phyloP scores from a whole-genome alignment of 2,888 invertebrate genomes.

The Hipparchia semele region DNA sequence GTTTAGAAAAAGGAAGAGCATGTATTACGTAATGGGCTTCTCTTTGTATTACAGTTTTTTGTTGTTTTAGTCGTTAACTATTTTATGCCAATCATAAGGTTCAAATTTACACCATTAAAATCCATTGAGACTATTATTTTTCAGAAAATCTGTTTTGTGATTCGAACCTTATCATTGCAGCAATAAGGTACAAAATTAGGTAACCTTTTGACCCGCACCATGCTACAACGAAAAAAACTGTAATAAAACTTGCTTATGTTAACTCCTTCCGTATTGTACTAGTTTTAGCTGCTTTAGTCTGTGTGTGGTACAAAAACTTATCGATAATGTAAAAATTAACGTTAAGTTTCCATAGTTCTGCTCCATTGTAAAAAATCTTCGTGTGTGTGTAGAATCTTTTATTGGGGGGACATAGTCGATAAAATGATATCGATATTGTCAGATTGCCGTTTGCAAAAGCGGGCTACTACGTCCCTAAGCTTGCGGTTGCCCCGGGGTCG shows the following conservation, averaged over 20 bases:
- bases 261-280: background rate
- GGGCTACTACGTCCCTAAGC: constrained; percentile 72
- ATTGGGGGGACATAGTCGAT: constrained; percentile 33
- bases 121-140: too few species aligned
- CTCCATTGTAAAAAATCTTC: constrained; percentile 9
- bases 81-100: too few species aligned
- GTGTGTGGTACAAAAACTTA: constrained; percentile 1
- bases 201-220: too few species aligned
- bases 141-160: too few species aligned
- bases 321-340: background rate
- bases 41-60: too few species aligned
- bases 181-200: too few species aligned
- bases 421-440: constrained; percentile 53
- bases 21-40: too few species aligned
- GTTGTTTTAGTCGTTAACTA: too few species aligned
- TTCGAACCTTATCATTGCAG: too few species aligned
- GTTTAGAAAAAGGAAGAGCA: too few species aligned
- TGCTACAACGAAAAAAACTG: background rate
- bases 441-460: constrained; percentile 81
- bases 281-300: background rate
- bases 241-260: background rate
- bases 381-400: background rate
- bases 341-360: background rate
- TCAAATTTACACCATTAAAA: too few species aligned
- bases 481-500: constrained; percentile 72